Conservation (phyloP, 2,888 invertebrate genomes). For the Cephus pulcher region DNA sequence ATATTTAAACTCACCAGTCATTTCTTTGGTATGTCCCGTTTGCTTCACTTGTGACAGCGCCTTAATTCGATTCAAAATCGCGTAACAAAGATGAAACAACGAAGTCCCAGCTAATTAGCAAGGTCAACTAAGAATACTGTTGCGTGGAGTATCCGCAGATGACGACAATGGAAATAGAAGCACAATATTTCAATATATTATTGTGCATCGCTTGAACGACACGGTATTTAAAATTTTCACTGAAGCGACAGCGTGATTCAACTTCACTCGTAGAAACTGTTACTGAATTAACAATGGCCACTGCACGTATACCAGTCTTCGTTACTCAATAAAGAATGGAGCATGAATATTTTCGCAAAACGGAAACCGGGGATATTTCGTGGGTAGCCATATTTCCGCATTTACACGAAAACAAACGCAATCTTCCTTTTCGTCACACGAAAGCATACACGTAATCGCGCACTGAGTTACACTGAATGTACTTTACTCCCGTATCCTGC, state of each 20-base stretch:
- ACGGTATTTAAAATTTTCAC: background rate
- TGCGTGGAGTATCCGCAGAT: background rate
- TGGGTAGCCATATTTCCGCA: background rate
- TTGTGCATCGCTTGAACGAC: background rate
- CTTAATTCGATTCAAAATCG: background rate
- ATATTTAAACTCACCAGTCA: slow-evolving; percentile 33
- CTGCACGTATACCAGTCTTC: background rate
- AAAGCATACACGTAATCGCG: background rate
- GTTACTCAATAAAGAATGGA: no score
- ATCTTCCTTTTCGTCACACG: background rate
- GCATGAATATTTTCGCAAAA: background rate
- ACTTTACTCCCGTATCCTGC: background rate
- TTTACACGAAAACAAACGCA: background rate
- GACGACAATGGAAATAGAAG: background rate
- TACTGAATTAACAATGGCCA: background rate
- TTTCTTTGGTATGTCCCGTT: slow-evolving; percentile 12
- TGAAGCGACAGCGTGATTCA: background rate
- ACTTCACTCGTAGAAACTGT: background rate
- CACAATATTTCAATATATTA: background rate
- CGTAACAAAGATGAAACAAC: background rate
- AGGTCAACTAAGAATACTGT: background rate
- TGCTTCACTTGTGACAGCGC: background rate
- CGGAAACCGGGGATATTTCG: background rate
- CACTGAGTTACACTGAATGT: background rate
- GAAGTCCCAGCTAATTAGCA: background rate